Evolutionary conservation across 2,888 invertebrate genomes (phyloP).

Genomic region (Phrixothrix hirtus): DNA sequence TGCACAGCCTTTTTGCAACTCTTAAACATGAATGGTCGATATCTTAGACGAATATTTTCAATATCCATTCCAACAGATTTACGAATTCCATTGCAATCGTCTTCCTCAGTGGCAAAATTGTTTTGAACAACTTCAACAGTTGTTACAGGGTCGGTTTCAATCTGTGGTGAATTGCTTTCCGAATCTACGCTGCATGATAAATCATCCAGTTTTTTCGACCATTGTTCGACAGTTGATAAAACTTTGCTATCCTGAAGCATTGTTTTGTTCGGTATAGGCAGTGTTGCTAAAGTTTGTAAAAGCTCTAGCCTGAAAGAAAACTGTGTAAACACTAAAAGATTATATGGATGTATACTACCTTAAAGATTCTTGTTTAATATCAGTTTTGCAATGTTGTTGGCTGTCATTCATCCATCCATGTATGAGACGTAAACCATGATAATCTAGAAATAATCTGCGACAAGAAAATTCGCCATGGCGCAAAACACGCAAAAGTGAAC

Average conservation of each 20-base stretch:
- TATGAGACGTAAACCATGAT: constrained; percentile 87
- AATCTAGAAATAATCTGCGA: constrained; percentile 85
- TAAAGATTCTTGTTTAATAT: constrained; percentile 47
- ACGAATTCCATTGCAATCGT: constrained; percentile 31
- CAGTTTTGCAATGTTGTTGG: constrained; percentile 51
- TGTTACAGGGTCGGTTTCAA: constrained; percentile 32
- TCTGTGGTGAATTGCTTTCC: constrained; percentile 52
- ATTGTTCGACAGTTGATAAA: constrained; percentile 79
- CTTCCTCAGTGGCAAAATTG: constrained; percentile 1
- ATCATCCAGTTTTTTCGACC: constrained; percentile 63
- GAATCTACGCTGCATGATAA: constrained; percentile 53
- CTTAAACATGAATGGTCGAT: background rate
- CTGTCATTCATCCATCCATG: constrained; percentile 92
- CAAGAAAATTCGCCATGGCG: constrained; percentile 81
- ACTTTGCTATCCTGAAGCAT: constrained; percentile 92
- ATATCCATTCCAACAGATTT: constrained; percentile 40
- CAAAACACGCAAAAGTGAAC: constrained; percentile 75
- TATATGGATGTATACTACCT: too few species aligned
- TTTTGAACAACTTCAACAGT: constrained; percentile 1
- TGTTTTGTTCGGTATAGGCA: constrained; percentile 93
- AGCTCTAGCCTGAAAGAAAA: constrained; percentile 67
- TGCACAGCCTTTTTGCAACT: constrained; percentile 28
- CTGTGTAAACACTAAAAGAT: too few species aligned
- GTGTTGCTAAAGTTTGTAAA: constrained; percentile 76
- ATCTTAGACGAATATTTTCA: constrained; percentile 13